phyloP scores from a whole-genome alignment of 2,797 vertebrate genomes.

The Ibycter americanus region DNA sequence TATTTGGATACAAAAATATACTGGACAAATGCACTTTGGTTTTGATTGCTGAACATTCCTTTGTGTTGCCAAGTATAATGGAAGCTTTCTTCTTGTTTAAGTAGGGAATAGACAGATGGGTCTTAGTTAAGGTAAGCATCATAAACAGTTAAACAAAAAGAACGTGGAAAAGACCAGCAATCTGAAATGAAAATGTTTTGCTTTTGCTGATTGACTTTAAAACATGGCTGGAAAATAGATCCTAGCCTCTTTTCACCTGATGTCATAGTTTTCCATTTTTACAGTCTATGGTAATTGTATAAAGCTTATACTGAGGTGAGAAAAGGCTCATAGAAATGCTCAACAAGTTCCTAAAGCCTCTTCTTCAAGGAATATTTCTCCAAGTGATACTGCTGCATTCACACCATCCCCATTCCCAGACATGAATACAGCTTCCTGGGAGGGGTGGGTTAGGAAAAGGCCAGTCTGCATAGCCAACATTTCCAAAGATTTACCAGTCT shows the following conservation, averaged over 20 bases:
- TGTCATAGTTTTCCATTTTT: background rate
- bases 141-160: background rate
- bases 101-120: background rate
- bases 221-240: background rate
- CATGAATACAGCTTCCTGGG: background rate
- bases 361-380: background rate
- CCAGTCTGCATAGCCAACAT: background rate
- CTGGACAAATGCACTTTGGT: background rate
- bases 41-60: background rate
- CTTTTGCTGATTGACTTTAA: background rate
- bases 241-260: background rate
- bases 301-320: background rate
- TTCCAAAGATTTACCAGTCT: conserved; percentile 1
- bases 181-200: background rate
- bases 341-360: background rate
- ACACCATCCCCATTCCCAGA: background rate
- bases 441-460: background rate
- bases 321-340: background rate
- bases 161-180: background rate
- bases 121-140: background rate
- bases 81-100: background rate
- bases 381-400: background rate
- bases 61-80: background rate
- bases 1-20: background rate
- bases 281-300: background rate